Conservation (phyloP, 2,797 vertebrate species). For the Sebastes vulpes region DNA sequence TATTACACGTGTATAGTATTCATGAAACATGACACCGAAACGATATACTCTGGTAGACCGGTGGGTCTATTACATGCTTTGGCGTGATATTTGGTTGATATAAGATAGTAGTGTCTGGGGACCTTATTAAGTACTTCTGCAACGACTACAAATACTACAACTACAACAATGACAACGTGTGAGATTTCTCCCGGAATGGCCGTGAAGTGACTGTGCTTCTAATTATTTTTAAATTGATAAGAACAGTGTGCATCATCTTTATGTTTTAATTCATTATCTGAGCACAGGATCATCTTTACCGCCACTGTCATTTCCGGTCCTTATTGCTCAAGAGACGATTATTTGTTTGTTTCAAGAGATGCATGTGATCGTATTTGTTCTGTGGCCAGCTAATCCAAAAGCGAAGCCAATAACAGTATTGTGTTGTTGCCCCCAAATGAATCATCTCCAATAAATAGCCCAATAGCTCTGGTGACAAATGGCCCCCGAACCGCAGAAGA, state of each 20-base stretch:
- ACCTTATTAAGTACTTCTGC: not conserved
- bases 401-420: conserved; percentile 19
- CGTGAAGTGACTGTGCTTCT: not conserved
- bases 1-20: no score
- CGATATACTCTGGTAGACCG: no score
- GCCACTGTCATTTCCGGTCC: not conserved
- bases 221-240: conserved; percentile 7
- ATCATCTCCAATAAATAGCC: conserved; percentile 53
- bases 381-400: conserved; percentile 23
- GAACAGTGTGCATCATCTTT: not conserved
- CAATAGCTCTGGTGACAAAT: conserved; percentile 53
- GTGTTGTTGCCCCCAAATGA: conserved; percentile 30
- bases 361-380: conserved; percentile 26
- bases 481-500: conserved; percentile 30
- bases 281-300: conserved; percentile 2
- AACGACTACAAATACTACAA: not conserved
- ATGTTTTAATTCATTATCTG: not conserved
- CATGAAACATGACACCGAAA: no score
- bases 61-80: no score
- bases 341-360: conserved; percentile 29
- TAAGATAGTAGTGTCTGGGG: not conserved
- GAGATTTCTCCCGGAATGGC: not conserved
- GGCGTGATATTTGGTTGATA: no score
- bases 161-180: not conserved
- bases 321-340: conserved; percentile 1